Evolutionary conservation across 2,888 invertebrate species (phyloP).

Genomic region (Drosophila ezoana): DNA sequence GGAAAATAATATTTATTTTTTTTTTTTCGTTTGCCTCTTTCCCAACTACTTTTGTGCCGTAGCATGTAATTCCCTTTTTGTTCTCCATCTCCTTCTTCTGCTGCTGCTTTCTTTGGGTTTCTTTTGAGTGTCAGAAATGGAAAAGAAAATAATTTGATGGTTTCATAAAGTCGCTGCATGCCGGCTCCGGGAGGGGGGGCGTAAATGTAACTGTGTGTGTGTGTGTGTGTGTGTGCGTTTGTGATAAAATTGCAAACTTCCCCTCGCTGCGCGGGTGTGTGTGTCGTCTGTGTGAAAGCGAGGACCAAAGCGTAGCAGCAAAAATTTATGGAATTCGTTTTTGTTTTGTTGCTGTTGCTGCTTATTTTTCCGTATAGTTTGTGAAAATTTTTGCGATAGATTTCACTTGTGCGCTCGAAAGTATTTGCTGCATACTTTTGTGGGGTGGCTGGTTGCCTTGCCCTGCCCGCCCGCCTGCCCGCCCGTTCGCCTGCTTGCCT

Average conservation of each 20-base stretch:
- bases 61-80: conserved; percentile 57
- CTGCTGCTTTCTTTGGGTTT: conserved; percentile 67
- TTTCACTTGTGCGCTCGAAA: conserved; percentile 68
- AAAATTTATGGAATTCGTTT: conserved; percentile 78
- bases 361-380: conserved; percentile 65
- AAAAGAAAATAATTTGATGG: conserved; percentile 85
- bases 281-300: conserved; percentile 31
- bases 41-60: conserved; percentile 37
- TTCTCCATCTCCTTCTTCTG: conserved; percentile 36
- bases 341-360: conserved; percentile 35
- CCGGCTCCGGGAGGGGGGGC: conserved; percentile 33
- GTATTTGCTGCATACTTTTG: conserved; percentile 68
- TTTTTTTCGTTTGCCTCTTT: conserved; percentile 37
- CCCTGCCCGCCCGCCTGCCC: no score
- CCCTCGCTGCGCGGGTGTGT: conserved; percentile 39
- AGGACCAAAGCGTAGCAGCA: conserved; percentile 58
- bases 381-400: conserved; percentile 72
- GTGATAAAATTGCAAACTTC: conserved; percentile 80
- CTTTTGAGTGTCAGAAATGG: conserved; percentile 84
- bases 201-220: conserved; percentile 9
- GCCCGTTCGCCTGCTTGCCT: conserved; percentile 5
- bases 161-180: conserved; percentile 82
- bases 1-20: conserved; percentile 82
- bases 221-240: conserved; percentile 47
- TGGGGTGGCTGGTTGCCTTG: conserved; percentile 25